phyloP scores from a whole-genome alignment of 2,888 invertebrate genomes.

The Chamaedrilus cognettii region DNA sequence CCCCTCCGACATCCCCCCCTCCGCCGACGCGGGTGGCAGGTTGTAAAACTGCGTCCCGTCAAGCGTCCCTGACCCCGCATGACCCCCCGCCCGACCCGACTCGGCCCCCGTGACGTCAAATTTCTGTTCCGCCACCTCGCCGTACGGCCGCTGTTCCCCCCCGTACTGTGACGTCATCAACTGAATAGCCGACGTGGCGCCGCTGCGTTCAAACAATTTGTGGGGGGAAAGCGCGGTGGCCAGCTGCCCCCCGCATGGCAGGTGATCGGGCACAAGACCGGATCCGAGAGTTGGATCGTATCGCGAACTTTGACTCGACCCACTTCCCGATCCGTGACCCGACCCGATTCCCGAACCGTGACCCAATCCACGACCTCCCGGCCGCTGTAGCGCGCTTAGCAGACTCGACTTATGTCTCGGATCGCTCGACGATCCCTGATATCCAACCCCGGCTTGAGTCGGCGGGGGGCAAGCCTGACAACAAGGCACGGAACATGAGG shows the following conservation, averaged over 20 bases:
- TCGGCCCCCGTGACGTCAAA: neutral
- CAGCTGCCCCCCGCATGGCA: neutral
- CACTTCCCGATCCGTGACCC: neutral
- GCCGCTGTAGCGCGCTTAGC: conserved; percentile 2
- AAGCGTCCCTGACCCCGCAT: no score
- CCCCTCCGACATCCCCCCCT: conserved; percentile 1
- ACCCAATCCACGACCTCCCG: neutral
- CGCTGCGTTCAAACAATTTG: neutral
- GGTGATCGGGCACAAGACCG: neutral
- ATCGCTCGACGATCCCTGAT: neutral
- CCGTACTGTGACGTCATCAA: conserved; percentile 7
- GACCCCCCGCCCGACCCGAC: no score
- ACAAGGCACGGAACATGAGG: neutral
- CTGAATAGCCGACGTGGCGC: conserved; percentile 1
- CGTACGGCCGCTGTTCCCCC: neutral
- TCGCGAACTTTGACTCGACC: no score
- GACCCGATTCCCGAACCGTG: no score
- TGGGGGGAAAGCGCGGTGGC: neutral
- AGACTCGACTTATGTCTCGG: neutral
- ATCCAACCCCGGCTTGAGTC: neutral
- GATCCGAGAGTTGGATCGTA: no score
- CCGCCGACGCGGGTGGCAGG: neutral
- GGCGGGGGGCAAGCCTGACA: no score
- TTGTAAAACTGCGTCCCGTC: neutral
- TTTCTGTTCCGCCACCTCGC: neutral